These are phyloP conservation scores for Margaritifera margaritifera DNA, from an alignment of 2,888 invertebrate species.

Conservation along the genomic window DNA sequence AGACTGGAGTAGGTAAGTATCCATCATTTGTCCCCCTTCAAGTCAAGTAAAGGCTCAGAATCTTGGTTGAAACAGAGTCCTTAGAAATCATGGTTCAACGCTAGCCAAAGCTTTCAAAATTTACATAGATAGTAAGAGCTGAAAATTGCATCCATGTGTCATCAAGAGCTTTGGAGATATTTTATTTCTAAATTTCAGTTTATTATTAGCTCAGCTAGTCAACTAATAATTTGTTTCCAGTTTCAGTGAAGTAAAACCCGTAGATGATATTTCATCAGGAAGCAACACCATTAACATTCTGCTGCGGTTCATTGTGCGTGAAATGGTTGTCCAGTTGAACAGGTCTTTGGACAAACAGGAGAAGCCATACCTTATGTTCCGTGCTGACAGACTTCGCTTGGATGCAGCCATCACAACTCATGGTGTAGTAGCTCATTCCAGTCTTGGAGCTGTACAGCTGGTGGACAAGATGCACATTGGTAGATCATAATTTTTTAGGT, in stretches of 20 bases:
- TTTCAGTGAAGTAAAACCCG: conserved; percentile 84
- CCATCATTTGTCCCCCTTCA: too few relatives aligned
- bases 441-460: conserved; percentile 79
- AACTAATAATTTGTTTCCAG: conserved; percentile 60
- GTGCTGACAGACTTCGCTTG: conserved; percentile 79
- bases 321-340: conserved; percentile 79
- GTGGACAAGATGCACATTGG: conserved; percentile 84
- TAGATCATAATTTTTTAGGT: conserved; percentile 17
- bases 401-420: conserved; percentile 86
- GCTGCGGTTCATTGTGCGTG: conserved; percentile 82
- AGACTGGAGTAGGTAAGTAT: too few relatives aligned
- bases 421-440: conserved; percentile 85
- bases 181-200: too few relatives aligned
- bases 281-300: conserved; percentile 83
- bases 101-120: too few relatives aligned
- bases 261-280: conserved; percentile 88
- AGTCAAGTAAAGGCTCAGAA: too few relatives aligned
- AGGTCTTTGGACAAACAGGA: conserved; percentile 80
- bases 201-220: too few relatives aligned
- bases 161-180: too few relatives aligned
- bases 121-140: too few relatives aligned
- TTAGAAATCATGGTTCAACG: too few relatives aligned
- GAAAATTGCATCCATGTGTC: too few relatives aligned
- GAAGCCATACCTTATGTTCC: conserved; percentile 83
- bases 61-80: too few relatives aligned